These are phyloP conservation scores for Jacana jacana DNA, from an alignment of 2,113 vertebrate species.

Conservation along the genomic window DNA sequence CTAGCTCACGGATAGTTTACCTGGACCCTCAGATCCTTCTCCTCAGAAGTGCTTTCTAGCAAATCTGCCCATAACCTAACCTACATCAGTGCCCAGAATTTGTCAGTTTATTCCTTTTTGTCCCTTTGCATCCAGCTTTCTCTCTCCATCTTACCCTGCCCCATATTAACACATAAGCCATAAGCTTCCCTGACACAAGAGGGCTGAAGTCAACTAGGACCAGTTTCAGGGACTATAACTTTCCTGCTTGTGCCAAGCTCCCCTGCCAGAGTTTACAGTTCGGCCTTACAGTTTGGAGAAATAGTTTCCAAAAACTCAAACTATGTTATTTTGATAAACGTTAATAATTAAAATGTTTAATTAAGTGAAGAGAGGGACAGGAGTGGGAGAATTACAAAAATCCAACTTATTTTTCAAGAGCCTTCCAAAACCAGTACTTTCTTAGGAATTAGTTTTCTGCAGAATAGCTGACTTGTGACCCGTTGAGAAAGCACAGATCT, in stretches of 20 bases:
- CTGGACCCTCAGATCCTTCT: too few species aligned
- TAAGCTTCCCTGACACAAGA: background rate
- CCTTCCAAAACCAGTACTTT: background rate
- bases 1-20: too few species aligned
- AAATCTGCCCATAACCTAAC: too few species aligned
- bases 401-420: background rate
- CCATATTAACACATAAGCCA: background rate
- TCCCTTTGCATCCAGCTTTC: background rate
- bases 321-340: background rate
- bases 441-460: background rate
- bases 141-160: background rate
- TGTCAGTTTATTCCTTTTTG: background rate
- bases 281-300: background rate
- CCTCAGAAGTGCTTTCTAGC: too few species aligned
- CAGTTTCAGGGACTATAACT: background rate
- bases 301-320: background rate
- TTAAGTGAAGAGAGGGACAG: background rate
- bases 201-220: background rate
- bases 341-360: conserved; percentile 6
- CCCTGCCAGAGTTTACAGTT: background rate
- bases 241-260: background rate
- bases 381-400: background rate
- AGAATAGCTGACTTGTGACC: background rate
- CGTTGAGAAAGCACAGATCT: background rate
- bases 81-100: too few species aligned